A percentile compares a stretch with the other conserved stretches of the same genome.
These are phyloP conservation scores for Zele albiditarsus DNA, from an alignment of 2,888 invertebrate species.

Conservation along the genomic window DNA sequence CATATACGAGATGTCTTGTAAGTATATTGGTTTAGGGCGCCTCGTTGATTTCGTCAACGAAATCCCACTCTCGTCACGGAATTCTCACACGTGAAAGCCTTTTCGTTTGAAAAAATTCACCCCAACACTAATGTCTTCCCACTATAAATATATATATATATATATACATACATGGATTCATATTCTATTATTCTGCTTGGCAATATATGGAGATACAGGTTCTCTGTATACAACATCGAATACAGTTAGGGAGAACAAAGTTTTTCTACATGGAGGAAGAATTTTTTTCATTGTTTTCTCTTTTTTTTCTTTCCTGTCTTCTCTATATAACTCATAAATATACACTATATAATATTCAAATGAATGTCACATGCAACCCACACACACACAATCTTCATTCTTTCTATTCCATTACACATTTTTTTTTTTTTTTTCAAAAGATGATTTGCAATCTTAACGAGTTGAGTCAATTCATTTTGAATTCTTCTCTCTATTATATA, in stretches of 20 bases:
- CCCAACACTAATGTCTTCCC: constrained; percentile 40
- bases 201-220: constrained; percentile 33
- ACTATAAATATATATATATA: constrained; percentile 2
- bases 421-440: not conserved
- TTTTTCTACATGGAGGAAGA: constrained; percentile 11
- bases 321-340: not conserved
- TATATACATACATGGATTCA: not conserved
- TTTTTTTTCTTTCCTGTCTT: not conserved
- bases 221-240: not conserved
- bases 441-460: constrained; percentile 32
- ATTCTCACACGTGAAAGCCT: constrained; percentile 50
- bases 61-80: constrained; percentile 44
- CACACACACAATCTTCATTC: not conserved
- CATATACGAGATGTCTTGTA: constrained; percentile 43
- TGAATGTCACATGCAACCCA: not conserved
- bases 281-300: not conserved
- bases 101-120: constrained; percentile 45
- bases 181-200: constrained; percentile 21
- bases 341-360: not conserved
- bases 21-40: constrained; percentile 57
- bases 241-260: not conserved
- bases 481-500: constrained; percentile 26
- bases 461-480: constrained; percentile 24
- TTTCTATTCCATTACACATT: not conserved
- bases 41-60: constrained; percentile 48